Conservation (phyloP, 2,113 vertebrate species). For the Quiscalus mexicanus region DNA sequence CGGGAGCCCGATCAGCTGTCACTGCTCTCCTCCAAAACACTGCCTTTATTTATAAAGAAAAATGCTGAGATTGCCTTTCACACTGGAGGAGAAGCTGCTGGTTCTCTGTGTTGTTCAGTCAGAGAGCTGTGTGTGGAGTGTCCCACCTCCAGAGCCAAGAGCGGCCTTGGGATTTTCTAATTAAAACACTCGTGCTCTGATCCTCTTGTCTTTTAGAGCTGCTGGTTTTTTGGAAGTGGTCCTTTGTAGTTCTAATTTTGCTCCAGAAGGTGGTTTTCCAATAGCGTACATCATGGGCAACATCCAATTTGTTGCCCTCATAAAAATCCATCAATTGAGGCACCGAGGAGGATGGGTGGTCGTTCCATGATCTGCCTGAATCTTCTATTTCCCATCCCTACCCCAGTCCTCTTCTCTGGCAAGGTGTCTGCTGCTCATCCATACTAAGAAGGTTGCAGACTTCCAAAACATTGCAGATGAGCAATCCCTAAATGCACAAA, state of each 20-base stretch:
- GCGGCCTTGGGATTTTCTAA: fast-evolving
- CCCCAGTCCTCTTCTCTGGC: not conserved
- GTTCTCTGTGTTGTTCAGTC: not conserved
- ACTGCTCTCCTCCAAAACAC: not conserved
- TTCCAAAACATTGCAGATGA: not conserved
- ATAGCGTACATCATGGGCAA: fast-evolving
- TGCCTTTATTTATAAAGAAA: not conserved
- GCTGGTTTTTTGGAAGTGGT: not conserved
- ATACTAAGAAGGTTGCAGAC: too few species aligned
- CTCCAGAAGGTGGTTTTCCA: not conserved
- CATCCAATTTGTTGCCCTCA: fast-evolving
- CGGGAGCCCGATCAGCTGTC: slow-evolving; percentile 43
- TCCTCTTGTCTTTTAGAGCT: not conserved
- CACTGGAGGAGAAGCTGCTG: not conserved
- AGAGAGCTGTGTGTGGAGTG: not conserved
- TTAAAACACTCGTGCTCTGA: fast-evolving
- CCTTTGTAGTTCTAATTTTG: not conserved
- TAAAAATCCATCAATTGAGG: not conserved
- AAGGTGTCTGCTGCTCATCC: not conserved
- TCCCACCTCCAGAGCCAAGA: not conserved
- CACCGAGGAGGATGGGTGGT: not conserved
- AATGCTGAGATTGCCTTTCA: not conserved
- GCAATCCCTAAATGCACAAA: not conserved
- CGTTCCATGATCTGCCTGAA: not conserved
- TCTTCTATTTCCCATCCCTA: not conserved